Base-by-base conservation (phyloP, 2,797 vertebrate genomes). In the Epinephelus malabaricus region DNA sequence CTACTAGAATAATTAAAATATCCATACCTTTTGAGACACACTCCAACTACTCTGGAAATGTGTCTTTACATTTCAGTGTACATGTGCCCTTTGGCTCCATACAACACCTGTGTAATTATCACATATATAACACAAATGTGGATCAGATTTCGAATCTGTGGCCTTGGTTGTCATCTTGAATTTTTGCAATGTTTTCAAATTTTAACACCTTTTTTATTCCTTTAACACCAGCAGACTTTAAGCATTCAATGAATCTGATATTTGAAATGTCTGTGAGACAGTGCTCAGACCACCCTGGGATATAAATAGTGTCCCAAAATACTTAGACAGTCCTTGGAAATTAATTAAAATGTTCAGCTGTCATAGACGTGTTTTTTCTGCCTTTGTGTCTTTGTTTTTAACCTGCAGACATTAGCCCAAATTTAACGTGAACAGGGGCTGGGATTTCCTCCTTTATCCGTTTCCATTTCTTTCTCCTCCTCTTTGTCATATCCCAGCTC, bases 401-500 rank as follows among this genome's bases (percentile, higher is more conserved):
- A 46, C 50, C 23, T 27, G 23, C 43, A 43, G 27, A 54, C 34
- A 50, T 38, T 34, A 23, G 6, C 43, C 17, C 34, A 43, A 5
- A 43, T 65, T 30, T 11, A 18, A 54, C 6, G 27, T 18, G 27
- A 78, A 25, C 1, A 4, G 17, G 3, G 11, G 8, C 9, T 8
- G 38, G 13, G 56, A 50, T 38, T 53, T 60, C n/a, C 43, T 43
- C 47, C 54, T 64, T 46, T 17, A 34, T 62, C 23, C 17, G 9
- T 30, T 40, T 61, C 34, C 51, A 15, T 45, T 58, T 56, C 34
- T 17, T 17, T 25, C 53, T 47, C 30, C 47, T 60, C 9, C n/a
- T 47, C 51, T 45, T 55, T 27, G 47, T 67, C 61, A 53, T 3
- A 53, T n/a, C 43, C n/a, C 62, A 6, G 23, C 79, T 69, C 23